Base-by-base conservation (phyloP, 2,888 invertebrate genomes). In the Apomyelois bistriatella region DNA sequence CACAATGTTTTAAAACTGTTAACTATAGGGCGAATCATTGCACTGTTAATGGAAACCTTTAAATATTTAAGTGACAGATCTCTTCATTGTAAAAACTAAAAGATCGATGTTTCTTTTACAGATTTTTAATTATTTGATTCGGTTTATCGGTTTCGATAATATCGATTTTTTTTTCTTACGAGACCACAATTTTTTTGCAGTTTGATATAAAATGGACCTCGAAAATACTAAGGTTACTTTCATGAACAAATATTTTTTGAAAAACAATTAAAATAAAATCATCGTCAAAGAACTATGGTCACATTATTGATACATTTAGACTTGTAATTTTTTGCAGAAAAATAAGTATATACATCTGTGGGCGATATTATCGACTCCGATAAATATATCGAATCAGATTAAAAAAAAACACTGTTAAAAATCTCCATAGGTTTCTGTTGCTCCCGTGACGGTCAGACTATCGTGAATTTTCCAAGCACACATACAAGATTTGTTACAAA, bases 1-100 rank as follows among this genome's bases (percentile, higher is more conserved):
- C 88, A 89, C 89, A 78, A 82, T 70, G 73, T 83, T 75, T 72
- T 70, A 64, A 70, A 72, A 71, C 72, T 70, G 70, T 56, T 62
- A 62, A 66, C 58, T 22, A 65, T 60, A 74, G 76, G 68, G 66
- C 67, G 1, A 65, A 64, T 66, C 70, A 80, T 78, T 80, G 79
- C 77, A 76, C 77, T 66, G 74, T 76, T 64, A 65, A 60, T 65
- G 60, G 70, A 68, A 66, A 61, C 40, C 40, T 28, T 74, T 60
- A 64, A 72, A 64, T 72, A 22, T 22, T 22, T 22, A 22, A 5
- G 22, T 76, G 79, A 77, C 87, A 88, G 87, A 88, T 88, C 87
- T 67, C 65, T 76, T 65, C 64, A 69, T 70, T 70, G 68, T 65
- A 72, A 68, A 68, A 70, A 73, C 71, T 74, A 72, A 67, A 66